Evolutionary conservation across 2,797 vertebrate species (phyloP), one percentile per base, ranked within the genome.

Genomic region (Malurus leucopterus): DNA sequence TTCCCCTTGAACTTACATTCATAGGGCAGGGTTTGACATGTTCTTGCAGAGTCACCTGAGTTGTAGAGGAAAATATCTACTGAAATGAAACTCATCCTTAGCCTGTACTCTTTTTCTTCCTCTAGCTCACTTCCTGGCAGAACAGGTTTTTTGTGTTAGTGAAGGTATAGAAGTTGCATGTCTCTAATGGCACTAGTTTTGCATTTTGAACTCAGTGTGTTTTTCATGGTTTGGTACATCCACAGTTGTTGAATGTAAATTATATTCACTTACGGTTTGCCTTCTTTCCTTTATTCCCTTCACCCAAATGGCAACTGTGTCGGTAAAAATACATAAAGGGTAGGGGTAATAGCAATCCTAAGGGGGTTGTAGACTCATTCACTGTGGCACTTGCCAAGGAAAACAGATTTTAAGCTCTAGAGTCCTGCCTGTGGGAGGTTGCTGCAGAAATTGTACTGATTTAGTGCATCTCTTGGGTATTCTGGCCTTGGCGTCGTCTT

Each of bases 321-420:
- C 71, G 74, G 65, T 79, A 65, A 73, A 88, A 89, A 79, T 46
- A 89, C 73, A 86, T 70, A 64, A 82, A 91, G 68, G 72, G 69
- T 84, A 86, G 92, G 82, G 80, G 83, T 93, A 89, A 59, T 63
- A 82, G 74, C 41, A 71, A 7, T 84, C 89, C 62, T 84, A 0
- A n/a, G 77, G 86, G 83, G 72, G 32, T 71, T 86, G 61, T n/a
- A 70, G 71, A 47, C 41, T 71, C 50, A 71, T 93, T 93, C 72
- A 59, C 65, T 77, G 61, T 15, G 34, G 36, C 1, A 50, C 46
- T 93, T 95, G 95, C 93, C 94, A 95, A 93, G 49, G 77, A 94
- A 86, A 94, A 93, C 92, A 95, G 92, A 88, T 93, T 95, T 95
- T 91, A 94, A 91, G 87, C 93, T 93, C 87, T 84, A 91, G 90